Evolutionary conservation across 2,113 vertebrate genomes (phyloP), one percentile per base, ranked within the genome.

Genomic region (Montifringilla adamsi): DNA sequence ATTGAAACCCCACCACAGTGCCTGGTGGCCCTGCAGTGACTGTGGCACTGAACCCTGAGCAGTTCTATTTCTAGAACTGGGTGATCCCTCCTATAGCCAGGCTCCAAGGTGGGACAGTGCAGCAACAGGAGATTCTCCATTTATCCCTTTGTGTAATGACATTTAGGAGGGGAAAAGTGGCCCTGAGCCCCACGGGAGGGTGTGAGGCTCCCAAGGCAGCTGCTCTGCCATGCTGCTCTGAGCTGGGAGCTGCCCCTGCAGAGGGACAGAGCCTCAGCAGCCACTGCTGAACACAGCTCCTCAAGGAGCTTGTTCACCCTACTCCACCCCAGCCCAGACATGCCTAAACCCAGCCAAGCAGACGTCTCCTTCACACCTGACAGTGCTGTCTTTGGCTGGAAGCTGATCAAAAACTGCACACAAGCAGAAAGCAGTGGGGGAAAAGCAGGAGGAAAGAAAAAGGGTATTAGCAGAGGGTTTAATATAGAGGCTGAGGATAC

Each of bases 121-220:
- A 39, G 24, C 50, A 87, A 15, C 2, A 37, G 56, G 24, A 67
- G 13, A 30, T 58, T 67, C 47, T 23, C n/a, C 23, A 12, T 43
- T 50, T 66, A 41, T 17, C 39, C 18, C 35, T 63, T 13, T 31
- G 46, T 31, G 75, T 21, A 26, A 52, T 27, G 17, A 15, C 43
- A 26, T 47, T 63, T 2, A 62, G 50, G n/a, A 81, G 35, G 30
- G 39, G 23, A 50, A 41, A 12, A 10, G 28, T n/a, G 52, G 13
- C 14, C n/a, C 47, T 0, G 2, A 75, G 64, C 33, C 52, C 18
- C 2, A 0, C 0, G 0, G 80, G 27, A 62, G 15, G 11, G 11
- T 52, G 47, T 5, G 2, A 20, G 22, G 28, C 46, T 73, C 31
- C 68, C 0, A 0, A 15, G 53, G 84, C 41, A 28, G 20, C 77